Percentiles rank a stretch among this genome's conserved stretches.
These are phyloP conservation scores for Tachina grossa DNA, from an alignment of 2,888 invertebrate species.

Conservation along the genomic window DNA sequence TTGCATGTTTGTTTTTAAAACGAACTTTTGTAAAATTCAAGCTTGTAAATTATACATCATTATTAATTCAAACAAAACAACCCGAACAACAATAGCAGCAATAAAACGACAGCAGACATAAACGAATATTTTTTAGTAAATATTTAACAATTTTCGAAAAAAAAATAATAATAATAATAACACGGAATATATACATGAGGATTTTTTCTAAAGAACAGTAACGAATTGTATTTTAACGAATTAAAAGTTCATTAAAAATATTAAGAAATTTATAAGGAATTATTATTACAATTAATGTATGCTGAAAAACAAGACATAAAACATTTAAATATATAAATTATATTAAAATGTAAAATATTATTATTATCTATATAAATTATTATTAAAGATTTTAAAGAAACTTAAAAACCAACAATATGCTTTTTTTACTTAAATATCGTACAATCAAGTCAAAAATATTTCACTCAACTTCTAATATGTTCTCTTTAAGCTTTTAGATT, in stretches of 20 bases:
- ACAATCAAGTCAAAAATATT: slow-evolving; percentile 33
- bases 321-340: slow-evolving; percentile 57
- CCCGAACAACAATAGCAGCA: slow-evolving; percentile 32
- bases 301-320: slow-evolving; percentile 56
- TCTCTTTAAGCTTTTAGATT: slow-evolving; percentile 45
- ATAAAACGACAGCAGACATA: slow-evolving; percentile 1
- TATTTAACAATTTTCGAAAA: slow-evolving; percentile 23
- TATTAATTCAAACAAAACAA: slow-evolving; percentile 4
- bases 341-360: slow-evolving; percentile 44
- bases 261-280: slow-evolving; percentile 32
- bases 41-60: slow-evolving; percentile 8
- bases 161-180: slow-evolving; percentile 17
- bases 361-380: slow-evolving; percentile 61
- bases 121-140: slow-evolving; percentile 15
- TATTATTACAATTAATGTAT: slow-evolving; percentile 57
- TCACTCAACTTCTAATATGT: slow-evolving; percentile 42
- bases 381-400: slow-evolving; percentile 72
- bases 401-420: slow-evolving; percentile 71
- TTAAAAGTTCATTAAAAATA: slow-evolving; percentile 18
- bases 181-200: background rate
- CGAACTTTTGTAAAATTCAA: slow-evolving; percentile 49
- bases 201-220: background rate
- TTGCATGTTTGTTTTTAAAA: slow-evolving; percentile 68
- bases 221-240: slow-evolving; percentile 50
- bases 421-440: slow-evolving; percentile 69